Evolutionary conservation across 2,888 invertebrate species (phyloP).

Genomic region (Tenthredo amoena): DNA sequence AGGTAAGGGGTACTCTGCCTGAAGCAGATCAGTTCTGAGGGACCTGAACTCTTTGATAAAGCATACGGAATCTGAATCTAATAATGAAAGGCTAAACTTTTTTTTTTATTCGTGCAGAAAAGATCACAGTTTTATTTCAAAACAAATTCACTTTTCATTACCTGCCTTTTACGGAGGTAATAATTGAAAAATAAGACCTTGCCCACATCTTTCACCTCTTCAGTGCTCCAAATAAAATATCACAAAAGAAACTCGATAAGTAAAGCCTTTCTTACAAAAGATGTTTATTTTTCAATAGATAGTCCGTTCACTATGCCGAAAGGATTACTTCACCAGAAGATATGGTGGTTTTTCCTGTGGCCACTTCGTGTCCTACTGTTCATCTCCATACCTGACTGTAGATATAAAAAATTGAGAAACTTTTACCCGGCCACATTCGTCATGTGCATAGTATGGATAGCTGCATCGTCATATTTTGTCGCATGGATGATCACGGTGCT

Average conservation of each 20-base stretch:
- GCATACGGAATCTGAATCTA: not conserved
- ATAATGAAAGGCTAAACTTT: not conserved
- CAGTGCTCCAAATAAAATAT: not conserved
- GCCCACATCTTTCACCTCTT: not conserved
- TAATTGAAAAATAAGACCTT: no score
- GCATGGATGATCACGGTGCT: conserved; percentile 96
- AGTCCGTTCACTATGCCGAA: conserved; percentile 68
- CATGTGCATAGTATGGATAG: conserved; percentile 94
- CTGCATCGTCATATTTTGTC: conserved; percentile 90
- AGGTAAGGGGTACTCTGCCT: conserved; percentile 62
- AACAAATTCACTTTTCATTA: no score
- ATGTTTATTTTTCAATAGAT: conserved; percentile 56
- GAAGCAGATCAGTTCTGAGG: not conserved
- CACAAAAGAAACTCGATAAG: not conserved
- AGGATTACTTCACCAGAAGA: conserved; percentile 70
- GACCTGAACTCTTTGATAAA: not conserved
- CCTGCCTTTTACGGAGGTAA: no score
- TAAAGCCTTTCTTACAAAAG: not conserved
- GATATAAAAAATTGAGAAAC: conserved; percentile 79
- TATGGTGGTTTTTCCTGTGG: conserved; percentile 86
- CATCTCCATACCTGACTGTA: conserved; percentile 86
- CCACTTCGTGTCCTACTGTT: conserved; percentile 85
- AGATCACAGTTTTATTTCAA: no score
- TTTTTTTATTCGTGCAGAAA: not conserved
- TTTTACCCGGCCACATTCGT: conserved; percentile 89